Evolutionary conservation across 2,113 vertebrate species (phyloP), one percentile per base, ranked within the genome.

Genomic region (Illadopsis cleaveri): DNA sequence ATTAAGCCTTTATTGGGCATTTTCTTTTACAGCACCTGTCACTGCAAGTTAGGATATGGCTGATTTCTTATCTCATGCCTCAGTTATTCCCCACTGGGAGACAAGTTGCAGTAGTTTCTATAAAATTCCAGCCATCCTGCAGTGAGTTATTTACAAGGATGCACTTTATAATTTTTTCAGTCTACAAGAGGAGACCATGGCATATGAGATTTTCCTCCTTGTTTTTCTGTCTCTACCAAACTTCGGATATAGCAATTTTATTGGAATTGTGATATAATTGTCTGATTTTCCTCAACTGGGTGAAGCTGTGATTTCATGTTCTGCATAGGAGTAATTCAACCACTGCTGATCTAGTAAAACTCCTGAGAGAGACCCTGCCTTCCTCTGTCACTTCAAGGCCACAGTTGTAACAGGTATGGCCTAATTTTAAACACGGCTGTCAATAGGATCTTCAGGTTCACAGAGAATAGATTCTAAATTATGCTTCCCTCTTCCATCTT

Each of bases 31-130:
- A 89, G 60, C 40, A 83, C 31, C 80, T 90, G 88, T 85, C 45
- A 30, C 44, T 89, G 80, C 79, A 83, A 62, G 85, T 86, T 92
- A 90, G 90, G 80, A 71, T 92, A 61, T 78, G 57, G 90, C 73
- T 93, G 86, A 86, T 93, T 95, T 92, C 82, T 95, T 91, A 83
- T 84, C 92, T 93, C 69, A 75, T 84, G 80, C 72, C 93, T 94
- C 68, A 89, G 51, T 90, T 83, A 70, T 89, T 93, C 86, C 69
- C 92, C 53, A 77, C 47, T 35, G 69, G 76, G 79, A 90, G 44
- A 90, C 38, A 81, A 2, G 11, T 77, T 93, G 79, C 86, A 83
- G 69, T 71, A 86, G 64, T 86, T 95, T 81, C 93, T 88, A 45
- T 91, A 90, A 86, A 88, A 84, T 89, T 91, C 82, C 65, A 83